These are phyloP conservation scores for Aplochiton taeniatus DNA, from an alignment of 2,797 vertebrate species.

Conservation along the genomic window DNA sequence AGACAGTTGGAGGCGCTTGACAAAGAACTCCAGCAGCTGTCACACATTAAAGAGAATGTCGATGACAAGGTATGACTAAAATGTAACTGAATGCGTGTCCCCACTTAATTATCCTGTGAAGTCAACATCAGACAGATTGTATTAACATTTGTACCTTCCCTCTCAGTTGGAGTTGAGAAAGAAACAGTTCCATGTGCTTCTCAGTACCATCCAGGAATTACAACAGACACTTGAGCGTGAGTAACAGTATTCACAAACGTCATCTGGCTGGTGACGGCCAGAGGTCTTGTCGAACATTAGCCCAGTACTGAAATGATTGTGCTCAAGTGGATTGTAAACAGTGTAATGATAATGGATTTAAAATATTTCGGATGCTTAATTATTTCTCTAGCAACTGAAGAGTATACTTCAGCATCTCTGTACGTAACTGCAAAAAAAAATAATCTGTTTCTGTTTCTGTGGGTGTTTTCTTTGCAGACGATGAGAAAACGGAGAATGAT, in stretches of 20 bases:
- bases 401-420: too few species aligned
- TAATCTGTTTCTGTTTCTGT: neutral
- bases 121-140: too few species aligned
- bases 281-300: too few species aligned
- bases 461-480: slow-evolving; percentile 72
- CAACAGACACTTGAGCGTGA: slow-evolving; percentile 98
- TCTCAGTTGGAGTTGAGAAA: slow-evolving; percentile 91
- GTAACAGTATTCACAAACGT: slow-evolving; percentile 48
- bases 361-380: too few species aligned
- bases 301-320: too few species aligned
- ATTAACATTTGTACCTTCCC: neutral
- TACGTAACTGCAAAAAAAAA: too few species aligned
- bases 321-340: too few species aligned
- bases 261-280: neutral
- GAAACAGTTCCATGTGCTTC: slow-evolving; percentile 97
- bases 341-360: too few species aligned
- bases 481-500: slow-evolving; percentile 93
- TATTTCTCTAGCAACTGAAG: too few species aligned
- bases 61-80: slow-evolving; percentile 89
- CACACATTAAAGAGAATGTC: slow-evolving; percentile 93
- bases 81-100: slow-evolving; percentile 60
- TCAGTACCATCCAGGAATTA: slow-evolving; percentile 97
- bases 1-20: slow-evolving; percentile 94
- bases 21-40: slow-evolving; percentile 95
- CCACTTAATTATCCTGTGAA: neutral